Base-by-base conservation (phyloP, 2,113 vertebrate genomes). In the Dipodomys merriami region DNA sequence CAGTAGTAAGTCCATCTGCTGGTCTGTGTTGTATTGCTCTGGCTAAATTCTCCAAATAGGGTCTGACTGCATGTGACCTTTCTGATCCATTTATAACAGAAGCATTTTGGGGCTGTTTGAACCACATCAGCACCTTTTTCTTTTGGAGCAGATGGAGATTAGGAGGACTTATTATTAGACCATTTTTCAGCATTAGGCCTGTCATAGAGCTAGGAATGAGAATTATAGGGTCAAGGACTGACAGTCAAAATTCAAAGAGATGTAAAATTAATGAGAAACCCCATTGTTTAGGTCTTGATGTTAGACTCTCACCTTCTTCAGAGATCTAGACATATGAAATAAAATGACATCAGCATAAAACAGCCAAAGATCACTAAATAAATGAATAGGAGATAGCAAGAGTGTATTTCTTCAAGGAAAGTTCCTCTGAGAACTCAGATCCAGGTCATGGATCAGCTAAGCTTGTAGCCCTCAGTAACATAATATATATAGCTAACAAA, bases 221-320 rank as follows among this genome's bases (percentile, higher is more conserved):
- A 90, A 88, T 87, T 69, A 83, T 64, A 89, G 57, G n/a, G 46
- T 64, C 77, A 73, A 74, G 39, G 76, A 78, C 78, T 91, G 84
- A 93, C 29, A 76, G 81, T 71, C 71, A 71, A 86, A 89, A 92
- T 81, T 83, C 73, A 93, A 92, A 89, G 78, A 92, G 77, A 82
- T 67, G 12, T 64, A 73, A 82, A 93, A 92, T 65, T 84, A 95
- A 53, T 16, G 71, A 94, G 92, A 85, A 82, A 60, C 27, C 39
- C 57, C 29, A 25, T 67, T 57, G 57, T 62, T 92, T 94, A 85
- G 69, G 82, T 92, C 91, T 92, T 95, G 73, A 88, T 80, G 74
- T 83, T 95, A 91, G 85, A 68, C 65, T 8, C 62, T 74, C 12
- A 23, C n/a, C n/a, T 60, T 60, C 39, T 86, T 88, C 88, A 92